These are phyloP conservation scores for Nothoprocta perdicaria DNA, from an alignment of 2,113 vertebrate species.

Conservation along the genomic window DNA sequence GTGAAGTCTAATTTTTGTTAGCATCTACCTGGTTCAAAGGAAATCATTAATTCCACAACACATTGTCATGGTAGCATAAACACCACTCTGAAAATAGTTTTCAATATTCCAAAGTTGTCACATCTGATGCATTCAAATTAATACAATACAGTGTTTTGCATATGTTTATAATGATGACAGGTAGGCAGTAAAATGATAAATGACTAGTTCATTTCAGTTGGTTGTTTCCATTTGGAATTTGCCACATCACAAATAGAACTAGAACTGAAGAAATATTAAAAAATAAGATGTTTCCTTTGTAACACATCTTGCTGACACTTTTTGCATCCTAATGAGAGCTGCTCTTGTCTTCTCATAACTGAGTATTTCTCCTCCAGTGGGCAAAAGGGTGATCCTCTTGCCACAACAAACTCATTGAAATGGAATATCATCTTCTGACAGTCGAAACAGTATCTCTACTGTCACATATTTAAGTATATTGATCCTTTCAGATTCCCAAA, in stretches of 20 bases:
- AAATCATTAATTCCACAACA: neutral
- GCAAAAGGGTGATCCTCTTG: neutral
- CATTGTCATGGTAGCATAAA: neutral
- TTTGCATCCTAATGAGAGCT: neutral
- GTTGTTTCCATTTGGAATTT: neutral
- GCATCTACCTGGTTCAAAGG: neutral
- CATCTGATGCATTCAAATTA: conserved; percentile 33
- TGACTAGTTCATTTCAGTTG: neutral
- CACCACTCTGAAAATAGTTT: neutral
- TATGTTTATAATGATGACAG: neutral
- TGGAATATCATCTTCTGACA: neutral
- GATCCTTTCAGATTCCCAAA: neutral
- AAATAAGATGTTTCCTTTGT: neutral
- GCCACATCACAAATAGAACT: neutral
- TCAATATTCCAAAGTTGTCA: neutral
- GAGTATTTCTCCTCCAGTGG: neutral
- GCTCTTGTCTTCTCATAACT: neutral
- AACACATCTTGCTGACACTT: neutral
- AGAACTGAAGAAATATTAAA: neutral
- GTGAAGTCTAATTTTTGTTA: neutral
- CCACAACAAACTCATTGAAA: neutral
- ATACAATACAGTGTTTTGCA: neutral
- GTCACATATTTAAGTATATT: neutral
- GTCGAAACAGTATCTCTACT: neutral
- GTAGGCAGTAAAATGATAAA: neutral